Percentiles rank a stretch among this genome's conserved stretches.
Conservation (phyloP, 2,888 invertebrate species). For the Neoaliturus tenellus region DNA sequence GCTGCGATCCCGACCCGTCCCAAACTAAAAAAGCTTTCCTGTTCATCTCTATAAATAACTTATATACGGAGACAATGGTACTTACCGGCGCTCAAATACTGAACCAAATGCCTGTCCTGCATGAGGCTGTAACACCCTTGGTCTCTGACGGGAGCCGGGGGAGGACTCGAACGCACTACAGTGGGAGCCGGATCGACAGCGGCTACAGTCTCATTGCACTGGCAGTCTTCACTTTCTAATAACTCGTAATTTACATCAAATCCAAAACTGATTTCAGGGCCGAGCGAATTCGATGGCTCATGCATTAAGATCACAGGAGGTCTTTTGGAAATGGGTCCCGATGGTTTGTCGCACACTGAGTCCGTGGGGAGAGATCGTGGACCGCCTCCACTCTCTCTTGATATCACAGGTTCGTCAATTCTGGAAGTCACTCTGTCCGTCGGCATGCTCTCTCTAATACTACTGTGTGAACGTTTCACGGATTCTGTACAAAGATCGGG, state of each 20-base stretch:
- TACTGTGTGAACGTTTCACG: constrained; percentile 59
- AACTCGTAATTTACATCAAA: constrained; percentile 87
- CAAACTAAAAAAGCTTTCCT: too few relatives aligned
- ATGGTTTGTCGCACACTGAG: background rate
- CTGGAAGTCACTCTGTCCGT: background rate
- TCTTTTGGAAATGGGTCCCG: constrained; percentile 69
- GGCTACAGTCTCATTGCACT: constrained; percentile 61
- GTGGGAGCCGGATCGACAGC: background rate
- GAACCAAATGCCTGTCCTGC: background rate
- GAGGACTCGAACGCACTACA: background rate
- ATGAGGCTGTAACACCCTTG: background rate
- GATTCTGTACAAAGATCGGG: constrained; percentile 52
- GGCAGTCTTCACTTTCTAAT: constrained; percentile 71
- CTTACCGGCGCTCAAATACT: background rate
- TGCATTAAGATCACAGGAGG: constrained; percentile 86
- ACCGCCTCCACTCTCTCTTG: constrained; percentile 58
- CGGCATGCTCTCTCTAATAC: constrained; percentile 48
- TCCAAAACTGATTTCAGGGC: constrained; percentile 79
- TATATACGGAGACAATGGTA: background rate
- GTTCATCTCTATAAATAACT: background rate
- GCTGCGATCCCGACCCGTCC: too few relatives aligned
- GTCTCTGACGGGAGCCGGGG: background rate
- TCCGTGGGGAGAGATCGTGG: constrained; percentile 28
- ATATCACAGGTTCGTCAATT: constrained; percentile 45
- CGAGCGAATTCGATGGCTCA: constrained; percentile 72